These are phyloP conservation scores for Spinus pinus DNA, from an alignment of 2,797 vertebrate genomes.

Conservation along the genomic window DNA sequence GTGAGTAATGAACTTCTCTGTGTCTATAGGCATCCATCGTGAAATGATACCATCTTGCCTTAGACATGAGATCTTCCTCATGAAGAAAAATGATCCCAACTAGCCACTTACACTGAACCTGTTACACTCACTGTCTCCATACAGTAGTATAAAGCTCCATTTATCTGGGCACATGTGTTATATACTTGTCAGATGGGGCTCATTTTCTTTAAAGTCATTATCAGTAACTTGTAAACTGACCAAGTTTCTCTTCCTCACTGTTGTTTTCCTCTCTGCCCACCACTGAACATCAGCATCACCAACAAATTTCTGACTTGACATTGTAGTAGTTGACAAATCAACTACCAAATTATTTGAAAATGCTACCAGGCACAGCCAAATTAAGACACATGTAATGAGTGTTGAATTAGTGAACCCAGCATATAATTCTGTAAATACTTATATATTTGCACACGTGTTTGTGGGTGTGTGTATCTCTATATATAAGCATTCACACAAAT, in stretches of 20 bases:
- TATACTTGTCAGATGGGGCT: not conserved
- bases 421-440: not conserved
- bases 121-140: not conserved
- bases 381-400: not conserved
- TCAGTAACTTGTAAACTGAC: not conserved
- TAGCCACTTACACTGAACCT: not conserved
- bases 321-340: not conserved
- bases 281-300: not conserved
- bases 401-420: not conserved
- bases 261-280: not conserved
- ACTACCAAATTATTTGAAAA: not conserved
- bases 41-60: not conserved
- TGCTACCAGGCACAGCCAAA: not conserved
- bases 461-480: not conserved
- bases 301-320: not conserved
- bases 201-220: not conserved
- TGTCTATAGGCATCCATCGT: not conserved
- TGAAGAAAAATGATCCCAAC: not conserved
- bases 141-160: not conserved
- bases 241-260: not conserved
- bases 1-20: not conserved
- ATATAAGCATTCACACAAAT: not conserved
- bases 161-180: not conserved
- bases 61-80: not conserved
- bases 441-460: not conserved